Evolutionary conservation across 1,140 invertebrate genomes (phyloP), one percentile per base, ranked within the genome.

Genomic region (Drosophila navojoa): DNA sequence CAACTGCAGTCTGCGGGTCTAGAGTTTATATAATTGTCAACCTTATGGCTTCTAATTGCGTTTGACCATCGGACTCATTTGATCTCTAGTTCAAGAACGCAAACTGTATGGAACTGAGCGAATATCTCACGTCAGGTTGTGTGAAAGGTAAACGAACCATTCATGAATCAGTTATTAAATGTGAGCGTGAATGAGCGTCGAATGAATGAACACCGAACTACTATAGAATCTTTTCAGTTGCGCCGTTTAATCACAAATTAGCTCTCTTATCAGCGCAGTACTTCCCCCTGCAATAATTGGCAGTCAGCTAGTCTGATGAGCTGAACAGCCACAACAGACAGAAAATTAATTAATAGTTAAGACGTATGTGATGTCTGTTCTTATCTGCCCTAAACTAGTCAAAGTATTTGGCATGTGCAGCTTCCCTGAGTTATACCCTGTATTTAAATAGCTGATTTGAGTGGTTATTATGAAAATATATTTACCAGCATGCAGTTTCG

Each of bases 81-180:
- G 81, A 86, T 78, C 81, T 78, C 54, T 69, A 66, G 81, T 86
- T 85, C 81, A 85, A 86, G 81, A 75, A 44, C 72, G 58, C 53
- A 10, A 19, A 42, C 62, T 62, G 59, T 9, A 19, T 15, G n/a
- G 5, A 50, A 32, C 32, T 32, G 32, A 2, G 32, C 9, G 9
- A 32, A 32, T 32, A 9, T 32, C 6, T 7, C 2, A 6, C 32
- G 6, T 7, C 32, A 32, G 32, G 6, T 32, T 32, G 32, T 7
- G 32, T 7, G 32, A 71, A 74, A 85, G 81, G 81, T 84, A 77
- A 74, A 85, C 61, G 69, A 80, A 80, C 81, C 60, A 58, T 40
- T 69, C 58, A 69, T 72, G 67, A 84, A 73, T 76, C 59, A 76
- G 68, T 71, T 72, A 58, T 75, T 71, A 58, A 66, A 16, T 11